phyloP scores from a whole-genome alignment of 2,113 vertebrate species.

The Hyperopisus bebe region DNA sequence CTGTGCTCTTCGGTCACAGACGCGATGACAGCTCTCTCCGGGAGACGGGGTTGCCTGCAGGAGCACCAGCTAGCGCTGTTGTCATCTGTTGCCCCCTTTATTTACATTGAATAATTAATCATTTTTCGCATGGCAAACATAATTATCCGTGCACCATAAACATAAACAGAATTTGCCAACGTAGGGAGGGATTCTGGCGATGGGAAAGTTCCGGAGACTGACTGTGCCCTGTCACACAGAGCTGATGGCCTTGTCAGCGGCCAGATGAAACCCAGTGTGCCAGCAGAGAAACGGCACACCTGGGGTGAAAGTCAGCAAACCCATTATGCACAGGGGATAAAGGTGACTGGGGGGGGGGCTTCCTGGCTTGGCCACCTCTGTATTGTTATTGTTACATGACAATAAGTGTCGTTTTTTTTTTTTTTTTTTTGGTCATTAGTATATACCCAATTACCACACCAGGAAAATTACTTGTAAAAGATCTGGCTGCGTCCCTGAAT shows the following conservation, averaged over 20 bases:
- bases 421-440: not conserved
- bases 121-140: not conserved
- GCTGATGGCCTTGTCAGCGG: not conserved
- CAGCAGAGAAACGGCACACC: not conserved
- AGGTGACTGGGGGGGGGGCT: not conserved
- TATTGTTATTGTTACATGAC: too few species aligned
- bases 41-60: not conserved
- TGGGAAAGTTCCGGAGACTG: not conserved
- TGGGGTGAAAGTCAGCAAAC: not conserved
- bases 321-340: not conserved
- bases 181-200: too few species aligned
- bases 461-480: not conserved
- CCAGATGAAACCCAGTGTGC: not conserved
- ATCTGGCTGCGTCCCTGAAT: not conserved
- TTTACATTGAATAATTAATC: not conserved
- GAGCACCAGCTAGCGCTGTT: not conserved
- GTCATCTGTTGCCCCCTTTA: not conserved
- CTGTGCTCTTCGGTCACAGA: not conserved
- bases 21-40: not conserved
- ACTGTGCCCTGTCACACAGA: not conserved
- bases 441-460: not conserved
- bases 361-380: too few species aligned
- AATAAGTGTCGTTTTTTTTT: too few species aligned
- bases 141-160: not conserved
- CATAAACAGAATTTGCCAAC: not conserved